Evolutionary conservation across 2,113 vertebrate species (phyloP).

Genomic region (Prunella fulvescens): DNA sequence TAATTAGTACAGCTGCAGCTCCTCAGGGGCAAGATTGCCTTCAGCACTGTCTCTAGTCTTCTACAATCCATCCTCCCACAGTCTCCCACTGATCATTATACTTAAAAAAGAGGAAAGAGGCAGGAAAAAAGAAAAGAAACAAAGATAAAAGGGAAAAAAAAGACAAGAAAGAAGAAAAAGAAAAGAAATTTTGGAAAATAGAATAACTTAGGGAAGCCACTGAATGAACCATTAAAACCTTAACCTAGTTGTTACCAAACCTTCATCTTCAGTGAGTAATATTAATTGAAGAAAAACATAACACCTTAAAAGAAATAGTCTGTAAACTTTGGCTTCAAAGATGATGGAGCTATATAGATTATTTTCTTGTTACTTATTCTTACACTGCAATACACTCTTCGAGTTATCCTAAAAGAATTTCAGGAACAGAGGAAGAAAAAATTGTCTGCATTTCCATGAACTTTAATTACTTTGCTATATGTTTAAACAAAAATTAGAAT

Average conservation of each 20-base stretch:
- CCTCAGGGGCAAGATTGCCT: too few relatives aligned
- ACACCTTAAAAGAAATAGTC: not conserved
- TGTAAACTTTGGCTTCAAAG: not conserved
- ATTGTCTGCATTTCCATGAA: not conserved
- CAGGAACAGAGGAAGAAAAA: not conserved
- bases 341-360: not conserved
- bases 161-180: rapidly evolving
- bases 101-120: not conserved
- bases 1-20: too few relatives aligned
- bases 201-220: not conserved
- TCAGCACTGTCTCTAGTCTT: too few relatives aligned
- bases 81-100: not conserved
- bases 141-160: not conserved
- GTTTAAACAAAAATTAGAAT: not conserved
- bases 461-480: not conserved
- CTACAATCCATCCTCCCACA: too few relatives aligned
- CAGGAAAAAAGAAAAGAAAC: rapidly evolving
- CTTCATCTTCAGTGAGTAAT: not conserved
- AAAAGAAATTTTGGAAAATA: not conserved
- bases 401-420: not conserved
- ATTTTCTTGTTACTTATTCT: not conserved
- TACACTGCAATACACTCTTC: not conserved
- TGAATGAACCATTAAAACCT: not conserved
- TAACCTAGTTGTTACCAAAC: not conserved
- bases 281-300: not conserved